Percentiles rank a stretch among this genome's conserved stretches.
Evolutionary conservation across 2,797 vertebrate genomes (phyloP).

Genomic region (Pseudomugil gertrudae): DNA sequence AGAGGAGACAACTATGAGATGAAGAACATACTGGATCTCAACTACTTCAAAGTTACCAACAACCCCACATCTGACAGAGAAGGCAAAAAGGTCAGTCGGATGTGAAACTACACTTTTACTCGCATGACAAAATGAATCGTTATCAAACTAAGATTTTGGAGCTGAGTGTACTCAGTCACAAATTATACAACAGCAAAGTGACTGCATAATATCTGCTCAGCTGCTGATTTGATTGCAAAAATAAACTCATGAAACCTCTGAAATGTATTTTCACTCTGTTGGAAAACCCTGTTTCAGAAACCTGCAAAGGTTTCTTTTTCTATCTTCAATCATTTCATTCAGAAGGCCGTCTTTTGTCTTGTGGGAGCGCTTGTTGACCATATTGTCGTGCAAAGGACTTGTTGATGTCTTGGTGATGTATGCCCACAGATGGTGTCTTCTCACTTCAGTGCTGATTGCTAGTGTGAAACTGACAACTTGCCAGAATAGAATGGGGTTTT

Average conservation of each 20-base stretch:
- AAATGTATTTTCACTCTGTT: conserved; percentile 8
- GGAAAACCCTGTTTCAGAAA: conserved; percentile 16
- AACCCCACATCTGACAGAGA: conserved; percentile 92
- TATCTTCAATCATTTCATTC: conserved; percentile 19
- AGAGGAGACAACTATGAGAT: conserved; percentile 96
- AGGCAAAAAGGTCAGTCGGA: conserved; percentile 87
- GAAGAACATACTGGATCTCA: conserved; percentile 94
- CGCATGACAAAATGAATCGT: background rate
- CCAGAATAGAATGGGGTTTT: conserved; percentile 51
- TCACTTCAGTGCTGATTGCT: conserved; percentile 64
- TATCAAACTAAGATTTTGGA: background rate
- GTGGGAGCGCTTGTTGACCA: conserved; percentile 33
- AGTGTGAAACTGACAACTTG: conserved; percentile 69
- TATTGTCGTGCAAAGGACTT: conserved; percentile 43
- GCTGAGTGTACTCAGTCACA: background rate
- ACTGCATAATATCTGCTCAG: conserved; percentile 13
- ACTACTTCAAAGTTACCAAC: conserved; percentile 92
- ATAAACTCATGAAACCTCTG: conserved; percentile 5
- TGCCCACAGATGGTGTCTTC: conserved; percentile 72
- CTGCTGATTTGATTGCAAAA: conserved; percentile 17
- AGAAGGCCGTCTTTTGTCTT: conserved; percentile 25
- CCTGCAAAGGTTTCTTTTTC: background rate
- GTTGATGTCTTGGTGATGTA: conserved; percentile 71
- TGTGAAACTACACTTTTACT: background rate
- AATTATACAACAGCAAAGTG: background rate